phyloP scores from a whole-genome alignment of 2,113 vertebrate species.

The Eulemur macaco region DNA sequence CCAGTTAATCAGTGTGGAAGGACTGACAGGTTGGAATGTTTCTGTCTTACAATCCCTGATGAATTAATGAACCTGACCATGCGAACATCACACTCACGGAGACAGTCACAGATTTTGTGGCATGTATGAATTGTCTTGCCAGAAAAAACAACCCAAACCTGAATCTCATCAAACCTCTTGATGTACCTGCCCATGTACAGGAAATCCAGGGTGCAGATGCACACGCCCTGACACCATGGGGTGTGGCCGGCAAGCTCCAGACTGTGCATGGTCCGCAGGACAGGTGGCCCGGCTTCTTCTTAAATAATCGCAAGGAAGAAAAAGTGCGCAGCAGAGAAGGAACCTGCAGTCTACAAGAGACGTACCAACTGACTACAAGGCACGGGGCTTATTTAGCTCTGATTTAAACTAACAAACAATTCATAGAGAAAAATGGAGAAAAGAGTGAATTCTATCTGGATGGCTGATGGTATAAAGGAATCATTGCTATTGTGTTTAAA shows the following conservation, averaged over 20 bases:
- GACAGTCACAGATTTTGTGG: background rate
- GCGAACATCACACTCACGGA: background rate
- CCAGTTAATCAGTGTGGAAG: background rate
- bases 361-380: background rate
- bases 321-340: background rate
- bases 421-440: background rate
- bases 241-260: too few relatives aligned
- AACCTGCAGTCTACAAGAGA: background rate
- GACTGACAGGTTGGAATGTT: too few relatives aligned
- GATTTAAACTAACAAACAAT: background rate
- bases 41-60: background rate
- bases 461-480: background rate
- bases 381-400: background rate
- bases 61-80: too few relatives aligned
- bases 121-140: background rate
- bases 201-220: background rate
- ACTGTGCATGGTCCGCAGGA: background rate
- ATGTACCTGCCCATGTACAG: background rate
- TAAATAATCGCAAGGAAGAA: background rate
- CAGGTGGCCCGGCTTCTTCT: background rate
- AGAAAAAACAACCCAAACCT: background rate
- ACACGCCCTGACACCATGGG: rapidly evolving
- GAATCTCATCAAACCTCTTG: too few relatives aligned
- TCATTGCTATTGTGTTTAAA: background rate
- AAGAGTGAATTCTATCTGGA: background rate